A percentile compares a stretch with the other conserved stretches of the same genome.
These are phyloP conservation scores for Iselma pallidipennis DNA, from an alignment of 2,888 invertebrate genomes.

Conservation along the genomic window DNA sequence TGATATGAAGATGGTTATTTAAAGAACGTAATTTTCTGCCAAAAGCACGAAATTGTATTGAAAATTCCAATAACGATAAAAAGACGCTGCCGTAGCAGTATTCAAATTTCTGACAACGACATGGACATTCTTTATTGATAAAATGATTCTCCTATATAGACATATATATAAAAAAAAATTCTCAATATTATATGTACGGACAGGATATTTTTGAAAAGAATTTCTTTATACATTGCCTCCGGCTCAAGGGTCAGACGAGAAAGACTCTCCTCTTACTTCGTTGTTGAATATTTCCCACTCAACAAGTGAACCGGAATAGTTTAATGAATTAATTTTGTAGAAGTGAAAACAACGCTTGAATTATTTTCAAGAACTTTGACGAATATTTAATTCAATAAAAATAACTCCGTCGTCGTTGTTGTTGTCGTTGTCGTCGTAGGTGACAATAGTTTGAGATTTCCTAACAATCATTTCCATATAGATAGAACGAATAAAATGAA, in stretches of 20 bases:
- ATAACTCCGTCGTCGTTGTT: neutral
- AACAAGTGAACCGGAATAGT: neutral
- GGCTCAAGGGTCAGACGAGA: neutral
- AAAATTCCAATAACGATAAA: conserved; percentile 27
- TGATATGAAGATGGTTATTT: conserved; percentile 14
- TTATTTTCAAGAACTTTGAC: neutral
- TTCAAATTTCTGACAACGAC: conserved; percentile 24
- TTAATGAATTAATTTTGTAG: neutral
- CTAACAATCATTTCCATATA: conserved; percentile 39
- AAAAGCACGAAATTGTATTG: conserved; percentile 23
- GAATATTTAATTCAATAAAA: conserved; percentile 2
- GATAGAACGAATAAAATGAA: conserved; percentile 36
- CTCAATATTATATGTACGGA: conserved; percentile 3
- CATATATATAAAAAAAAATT: neutral
- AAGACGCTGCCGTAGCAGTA: conserved; percentile 12
- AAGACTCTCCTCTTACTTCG: neutral
- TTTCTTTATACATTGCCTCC: neutral
- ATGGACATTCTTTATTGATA: conserved; percentile 31
- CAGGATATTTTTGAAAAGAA: conserved; percentile 11
- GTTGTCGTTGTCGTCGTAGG: conserved; percentile 3
- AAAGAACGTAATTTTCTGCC: conserved; percentile 29
- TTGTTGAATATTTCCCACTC: neutral
- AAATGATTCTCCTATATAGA: conserved; percentile 18
- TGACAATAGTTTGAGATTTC: conserved; percentile 12
- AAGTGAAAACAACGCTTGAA: neutral